These are phyloP conservation scores for Mus musculus DNA, from an alignment of 2,113 vertebrate genomes.

Conservation along the genomic window GRCm39 chr11:95388501-95389000, in stretches of 20 bases:
- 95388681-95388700: neutral
- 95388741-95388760: neutral
- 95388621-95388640: slow-evolving; percentile 1
- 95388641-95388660: neutral
- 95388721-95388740: neutral
- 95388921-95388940: neutral
- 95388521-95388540: neutral
- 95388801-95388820: neutral
- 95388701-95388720: neutral
- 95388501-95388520: neutral
- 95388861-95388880: neutral
- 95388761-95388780: neutral
- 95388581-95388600: neutral
- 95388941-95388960: neutral
- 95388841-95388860: neutral
- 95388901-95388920: neutral
- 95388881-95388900: neutral
- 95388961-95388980: neutral
- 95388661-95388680: neutral
- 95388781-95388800: neutral
- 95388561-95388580: slow-evolving; percentile 48
- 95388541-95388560: slow-evolving; percentile 48
- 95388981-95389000: neutral
- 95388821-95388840: neutral
- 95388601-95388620: neutral